These are phyloP conservation scores for Pandemis corylana DNA, from an alignment of 2,888 invertebrate species.

Conservation along the genomic window DNA sequence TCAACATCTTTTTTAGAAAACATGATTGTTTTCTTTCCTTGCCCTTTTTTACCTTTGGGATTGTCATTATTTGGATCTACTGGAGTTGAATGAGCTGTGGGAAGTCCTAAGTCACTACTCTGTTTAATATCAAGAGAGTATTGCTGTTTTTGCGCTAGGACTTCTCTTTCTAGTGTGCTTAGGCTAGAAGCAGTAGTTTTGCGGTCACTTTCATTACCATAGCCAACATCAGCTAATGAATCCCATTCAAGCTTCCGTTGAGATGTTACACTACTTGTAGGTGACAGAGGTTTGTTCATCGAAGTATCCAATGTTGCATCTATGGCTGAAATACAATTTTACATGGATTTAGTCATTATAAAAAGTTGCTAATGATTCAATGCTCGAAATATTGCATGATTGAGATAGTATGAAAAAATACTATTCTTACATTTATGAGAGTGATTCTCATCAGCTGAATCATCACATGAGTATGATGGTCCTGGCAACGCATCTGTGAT, in stretches of 20 bases:
- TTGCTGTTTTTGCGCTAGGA: constrained; percentile 83
- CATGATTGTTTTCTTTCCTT: constrained; percentile 68
- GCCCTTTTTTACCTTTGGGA: constrained; percentile 63
- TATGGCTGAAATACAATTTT: constrained; percentile 63
- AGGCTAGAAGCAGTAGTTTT: constrained; percentile 79
- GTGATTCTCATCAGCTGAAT: constrained; percentile 68
- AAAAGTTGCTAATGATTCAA: neutral
- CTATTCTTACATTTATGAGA: constrained; percentile 73
- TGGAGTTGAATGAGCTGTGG: constrained; percentile 84
- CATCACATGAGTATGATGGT: constrained; percentile 62
- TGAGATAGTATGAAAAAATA: too few species aligned
- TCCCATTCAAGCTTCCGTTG: constrained; percentile 94
- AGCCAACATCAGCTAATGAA: constrained; percentile 94
- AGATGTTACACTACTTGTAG: constrained; percentile 90
- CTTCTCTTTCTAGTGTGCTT: constrained; percentile 85
- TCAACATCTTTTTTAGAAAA: constrained; percentile 73
- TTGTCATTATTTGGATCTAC: constrained; percentile 65
- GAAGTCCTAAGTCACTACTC: constrained; percentile 66
- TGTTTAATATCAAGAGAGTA: constrained; percentile 73
- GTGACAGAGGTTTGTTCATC: constrained; percentile 84
- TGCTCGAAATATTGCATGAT: too few species aligned
- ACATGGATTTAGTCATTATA: neutral
- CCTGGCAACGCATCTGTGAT: constrained; percentile 64
- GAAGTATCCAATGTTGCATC: constrained; percentile 72
- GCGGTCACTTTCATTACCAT: constrained; percentile 85